Conservation (phyloP, 2,888 invertebrate genomes). For the Bombylius discolor region DNA sequence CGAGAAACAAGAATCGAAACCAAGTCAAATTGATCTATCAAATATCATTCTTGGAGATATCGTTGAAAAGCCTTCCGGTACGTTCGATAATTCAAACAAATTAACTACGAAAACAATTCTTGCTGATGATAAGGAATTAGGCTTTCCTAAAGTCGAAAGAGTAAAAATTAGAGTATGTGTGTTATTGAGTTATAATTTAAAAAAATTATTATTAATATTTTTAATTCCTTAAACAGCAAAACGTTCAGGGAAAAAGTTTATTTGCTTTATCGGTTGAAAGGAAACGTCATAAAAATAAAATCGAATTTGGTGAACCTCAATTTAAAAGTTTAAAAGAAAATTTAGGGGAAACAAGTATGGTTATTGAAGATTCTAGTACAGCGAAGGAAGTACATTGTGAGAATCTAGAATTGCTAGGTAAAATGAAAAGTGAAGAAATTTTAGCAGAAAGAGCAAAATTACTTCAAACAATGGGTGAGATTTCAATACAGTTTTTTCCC, state of each 20-base stretch:
- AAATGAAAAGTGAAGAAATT: constrained; percentile 64
- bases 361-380: constrained; percentile 37
- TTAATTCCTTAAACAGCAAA: neutral
- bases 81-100: neutral
- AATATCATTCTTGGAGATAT: constrained; percentile 41
- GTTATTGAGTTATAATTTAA: neutral
- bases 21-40: neutral
- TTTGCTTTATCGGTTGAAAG: constrained; percentile 39
- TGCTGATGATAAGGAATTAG: neutral
- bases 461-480: constrained; percentile 36
- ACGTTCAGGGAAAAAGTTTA: constrained; percentile 37
- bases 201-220: neutral
- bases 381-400: constrained; percentile 55
- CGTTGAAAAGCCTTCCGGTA: constrained; percentile 32
- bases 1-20: constrained; percentile 24
- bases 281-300: constrained; percentile 14
- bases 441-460: constrained; percentile 57
- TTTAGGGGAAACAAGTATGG: constrained; percentile 17
- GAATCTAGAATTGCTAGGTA: constrained; percentile 51
- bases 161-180: neutral
- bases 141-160: constrained; percentile 36
- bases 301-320: constrained; percentile 10
- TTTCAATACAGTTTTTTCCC: neutral
- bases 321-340: constrained; percentile 7
- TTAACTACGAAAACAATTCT: neutral